Percentiles rank a stretch among this genome's conserved stretches.
phyloP scores from a whole-genome alignment of 92 coral and sea anemone species.

The Palythoa grandis region DNA sequence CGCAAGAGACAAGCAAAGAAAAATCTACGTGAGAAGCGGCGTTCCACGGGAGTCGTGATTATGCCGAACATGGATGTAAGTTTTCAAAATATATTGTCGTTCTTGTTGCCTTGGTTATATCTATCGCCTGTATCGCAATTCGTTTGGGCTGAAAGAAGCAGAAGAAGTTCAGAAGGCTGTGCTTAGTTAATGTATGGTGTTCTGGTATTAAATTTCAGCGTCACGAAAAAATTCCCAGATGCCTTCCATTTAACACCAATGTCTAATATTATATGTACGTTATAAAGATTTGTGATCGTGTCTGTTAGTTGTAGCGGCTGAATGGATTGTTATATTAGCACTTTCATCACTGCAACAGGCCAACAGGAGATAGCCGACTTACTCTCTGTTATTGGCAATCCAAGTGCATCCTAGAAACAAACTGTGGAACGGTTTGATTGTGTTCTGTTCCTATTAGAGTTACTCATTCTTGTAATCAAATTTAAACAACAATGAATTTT shows the following conservation, averaged over 20 bases:
- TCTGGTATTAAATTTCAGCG: constrained; percentile 55
- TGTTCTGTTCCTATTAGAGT: constrained; percentile 6
- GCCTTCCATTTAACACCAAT: constrained; percentile 16
- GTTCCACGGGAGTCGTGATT: constrained; percentile 99
- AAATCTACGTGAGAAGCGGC: constrained; percentile 95
- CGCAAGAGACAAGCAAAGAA: constrained; percentile 86
- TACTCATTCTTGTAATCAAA: constrained; percentile 47
- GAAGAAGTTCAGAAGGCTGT: not conserved
- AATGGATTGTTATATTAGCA: constrained; percentile 7
- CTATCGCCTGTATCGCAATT: not conserved
- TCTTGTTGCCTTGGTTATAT: constrained; percentile 29
- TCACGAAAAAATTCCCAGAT: constrained; percentile 59
- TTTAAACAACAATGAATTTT: constrained; percentile 35
- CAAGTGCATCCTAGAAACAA: constrained; percentile 38
- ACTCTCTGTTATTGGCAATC: constrained; percentile 30
- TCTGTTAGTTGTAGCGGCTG: constrained; percentile 22
- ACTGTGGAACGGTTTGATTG: constrained; percentile 19
- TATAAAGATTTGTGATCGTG: constrained; percentile 5
- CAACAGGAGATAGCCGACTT: not conserved
- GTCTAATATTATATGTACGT: constrained; percentile 36
- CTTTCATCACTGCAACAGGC: constrained; percentile 19
- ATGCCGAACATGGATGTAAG: constrained; percentile 95
- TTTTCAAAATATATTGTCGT: constrained; percentile 14
- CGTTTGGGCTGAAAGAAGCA: constrained; percentile 29
- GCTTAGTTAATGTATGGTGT: constrained; percentile 29